Evolutionary conservation across 2,888 invertebrate species (phyloP), one percentile per base, ranked within the genome.

Genomic region (Mythimna albipuncta): DNA sequence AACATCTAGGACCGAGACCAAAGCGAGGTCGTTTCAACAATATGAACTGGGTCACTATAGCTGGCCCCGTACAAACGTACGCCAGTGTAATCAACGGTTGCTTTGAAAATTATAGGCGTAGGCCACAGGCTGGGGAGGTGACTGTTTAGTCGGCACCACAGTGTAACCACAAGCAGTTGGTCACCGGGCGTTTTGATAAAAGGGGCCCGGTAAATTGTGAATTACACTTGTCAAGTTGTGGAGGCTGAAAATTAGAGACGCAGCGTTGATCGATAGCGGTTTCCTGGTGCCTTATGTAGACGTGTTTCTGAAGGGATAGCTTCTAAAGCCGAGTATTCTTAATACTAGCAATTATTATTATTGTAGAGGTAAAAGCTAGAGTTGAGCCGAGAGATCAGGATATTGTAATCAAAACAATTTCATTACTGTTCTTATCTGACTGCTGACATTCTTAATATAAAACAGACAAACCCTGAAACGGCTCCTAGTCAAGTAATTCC

Each of bases 31-130:
- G 58, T 70, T 77, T 71, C 50, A 50, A 79, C 74, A 84, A 73
- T 81, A 59, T 69, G 79, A 87, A 86, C 68, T 84, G 72, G 87
- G 87, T 86, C 87, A 75, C 63, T 63, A 52, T 72, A 62, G 57
- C 71, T 74, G 66, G 63, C 63, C 64, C 58, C 63, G 61, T 72
- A 67, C 75, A 67, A 64, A 35, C 52, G 66, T 19, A 67, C 82
- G 69, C 57, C 50, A 52, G 69, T 73, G 81, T 85, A 87, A 82
- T 82, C 84, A 86, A 78, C 77, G 58, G 68, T 64, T 68, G 64
- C 80, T 82, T 85, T 75, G 70, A 72, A 77, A 85, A 84, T 79
- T 76, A 82, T 75, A 81, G 72, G 70, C 68, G n/a, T 47, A 50
- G 44, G 55, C 64, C 66, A 71, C 63, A 47, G 44, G 59, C 13